phyloP scores from a whole-genome alignment of 1,140 invertebrate genomes.

The Andrena cerasifolii region DNA sequence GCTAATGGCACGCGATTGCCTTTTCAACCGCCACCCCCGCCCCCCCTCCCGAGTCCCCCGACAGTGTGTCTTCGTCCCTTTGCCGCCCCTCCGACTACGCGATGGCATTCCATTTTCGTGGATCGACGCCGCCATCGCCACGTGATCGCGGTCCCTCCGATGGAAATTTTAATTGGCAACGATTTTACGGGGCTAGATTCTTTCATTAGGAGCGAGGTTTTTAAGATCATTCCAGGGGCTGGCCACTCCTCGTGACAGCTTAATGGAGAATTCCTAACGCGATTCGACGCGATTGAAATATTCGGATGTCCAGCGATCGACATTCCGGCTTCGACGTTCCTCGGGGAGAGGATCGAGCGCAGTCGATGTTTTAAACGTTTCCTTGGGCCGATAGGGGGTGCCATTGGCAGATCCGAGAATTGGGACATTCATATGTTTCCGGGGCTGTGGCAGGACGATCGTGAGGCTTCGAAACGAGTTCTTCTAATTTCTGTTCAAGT shows the following conservation, averaged over 20 bases:
- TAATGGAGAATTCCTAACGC: background rate
- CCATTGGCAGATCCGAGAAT: slow-evolving; percentile 1
- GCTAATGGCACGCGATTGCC: slow-evolving; percentile 69
- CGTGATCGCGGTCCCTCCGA: background rate
- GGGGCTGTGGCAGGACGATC: slow-evolving; percentile 51
- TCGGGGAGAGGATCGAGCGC: background rate
- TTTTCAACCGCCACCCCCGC: slow-evolving; percentile 39
- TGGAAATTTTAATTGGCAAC: slow-evolving; percentile 26
- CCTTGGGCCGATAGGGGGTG: background rate
- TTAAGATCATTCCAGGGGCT: background rate
- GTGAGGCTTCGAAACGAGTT: background rate
- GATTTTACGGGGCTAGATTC: background rate
- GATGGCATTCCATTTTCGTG: slow-evolving; percentile 37
- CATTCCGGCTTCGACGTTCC: too few relatives aligned
- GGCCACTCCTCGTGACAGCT: background rate
- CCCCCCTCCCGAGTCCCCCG: background rate
- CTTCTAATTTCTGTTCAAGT: too few relatives aligned
- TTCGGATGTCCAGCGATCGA: background rate
- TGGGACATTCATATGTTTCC: slow-evolving; percentile 22
- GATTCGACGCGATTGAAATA: background rate
- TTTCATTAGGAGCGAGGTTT: background rate
- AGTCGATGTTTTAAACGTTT: background rate
- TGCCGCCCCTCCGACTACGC: slow-evolving; percentile 9
- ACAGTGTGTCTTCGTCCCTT: slow-evolving; percentile 1
- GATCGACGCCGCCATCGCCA: slow-evolving; percentile 5